Evolutionary conservation across 2,113 vertebrate genomes (phyloP).

Genomic region (Cisticola juncidis): DNA sequence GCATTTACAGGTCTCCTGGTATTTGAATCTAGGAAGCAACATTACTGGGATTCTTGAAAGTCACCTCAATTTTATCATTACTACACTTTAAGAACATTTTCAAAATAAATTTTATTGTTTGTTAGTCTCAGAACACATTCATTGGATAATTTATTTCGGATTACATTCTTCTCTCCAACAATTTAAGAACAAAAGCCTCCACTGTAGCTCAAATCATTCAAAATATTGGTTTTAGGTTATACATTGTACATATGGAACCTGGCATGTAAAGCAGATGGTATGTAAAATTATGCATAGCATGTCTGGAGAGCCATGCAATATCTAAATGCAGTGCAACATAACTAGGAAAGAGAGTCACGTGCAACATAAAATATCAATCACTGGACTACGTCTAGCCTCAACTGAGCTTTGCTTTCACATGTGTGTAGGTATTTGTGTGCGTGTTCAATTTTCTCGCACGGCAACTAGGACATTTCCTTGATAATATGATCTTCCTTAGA

Average conservation of each 20-base stretch:
- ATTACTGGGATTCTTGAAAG: not conserved
- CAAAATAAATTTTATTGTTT: not conserved
- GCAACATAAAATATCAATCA: conserved; percentile 27
- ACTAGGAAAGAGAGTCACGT: not conserved
- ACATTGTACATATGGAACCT: conserved; percentile 61
- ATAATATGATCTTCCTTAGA: not conserved
- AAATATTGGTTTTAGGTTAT: conserved; percentile 56
- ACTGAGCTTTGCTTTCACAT: not conserved
- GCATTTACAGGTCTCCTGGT: not conserved
- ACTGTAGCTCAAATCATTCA: conserved; percentile 52
- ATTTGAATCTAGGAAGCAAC: not conserved
- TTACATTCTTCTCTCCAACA: not conserved
- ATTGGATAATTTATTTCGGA: not conserved
- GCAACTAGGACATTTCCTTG: not conserved
- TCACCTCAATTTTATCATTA: not conserved
- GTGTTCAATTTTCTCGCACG: not conserved
- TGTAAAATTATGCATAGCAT: conserved; percentile 66
- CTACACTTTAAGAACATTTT: not conserved
- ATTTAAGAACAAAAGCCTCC: conserved; percentile 53
- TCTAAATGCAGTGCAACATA: conserved; percentile 42
- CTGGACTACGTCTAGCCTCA: not conserved
- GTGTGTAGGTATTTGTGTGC: not conserved
- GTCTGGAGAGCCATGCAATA: conserved; percentile 52
- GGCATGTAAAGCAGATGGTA: conserved; percentile 62
- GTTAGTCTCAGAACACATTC: not conserved